Percentiles rank a stretch among this genome's conserved stretches.
Conservation (phyloP, 2,888 invertebrate genomes). For the Oscheius myriophilus region DNA sequence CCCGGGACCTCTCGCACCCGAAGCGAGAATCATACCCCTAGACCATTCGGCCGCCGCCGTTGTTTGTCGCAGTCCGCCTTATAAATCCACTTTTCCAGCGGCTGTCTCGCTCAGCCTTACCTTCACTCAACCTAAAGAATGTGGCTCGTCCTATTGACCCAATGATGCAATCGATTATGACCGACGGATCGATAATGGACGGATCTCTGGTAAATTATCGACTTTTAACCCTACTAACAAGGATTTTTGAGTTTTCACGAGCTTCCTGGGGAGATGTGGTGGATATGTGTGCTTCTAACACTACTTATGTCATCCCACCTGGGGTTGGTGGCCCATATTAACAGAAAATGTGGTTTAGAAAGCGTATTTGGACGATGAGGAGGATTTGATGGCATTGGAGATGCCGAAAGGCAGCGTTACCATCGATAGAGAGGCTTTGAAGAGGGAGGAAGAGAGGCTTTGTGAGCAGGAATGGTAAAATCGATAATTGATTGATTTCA, state of each 20-base stretch:
- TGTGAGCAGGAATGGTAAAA: constrained; percentile 27
- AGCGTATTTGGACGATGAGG: constrained; percentile 29
- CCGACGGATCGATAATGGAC: constrained; percentile 42
- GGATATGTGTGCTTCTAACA: constrained; percentile 36
- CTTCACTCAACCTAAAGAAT: constrained; percentile 40
- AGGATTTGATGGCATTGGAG: constrained; percentile 45
- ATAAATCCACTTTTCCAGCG: constrained; percentile 31
- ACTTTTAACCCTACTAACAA: neutral
- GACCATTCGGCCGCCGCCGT: constrained; percentile 63
- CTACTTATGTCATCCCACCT: constrained; percentile 30
- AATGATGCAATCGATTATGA: constrained; percentile 47
- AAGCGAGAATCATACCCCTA: constrained; percentile 71
- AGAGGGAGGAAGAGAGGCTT: constrained; percentile 41
- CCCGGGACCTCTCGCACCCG: constrained; percentile 71
- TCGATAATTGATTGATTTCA: constrained; percentile 29
- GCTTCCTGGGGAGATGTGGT: constrained; percentile 53
- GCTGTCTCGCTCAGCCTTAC: constrained; percentile 53
- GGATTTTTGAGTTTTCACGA: constrained; percentile 48
- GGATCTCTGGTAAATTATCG: constrained; percentile 44
- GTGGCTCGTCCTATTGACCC: constrained; percentile 38
- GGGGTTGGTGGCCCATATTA: constrained; percentile 13
- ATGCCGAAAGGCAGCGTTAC: constrained; percentile 39
- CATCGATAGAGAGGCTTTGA: constrained; percentile 46
- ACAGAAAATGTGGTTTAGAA: constrained; percentile 9
- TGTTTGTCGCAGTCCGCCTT: too few species aligned